Base-by-base conservation (phyloP, 2,797 vertebrate species). In the Acridotheres tristis region DNA sequence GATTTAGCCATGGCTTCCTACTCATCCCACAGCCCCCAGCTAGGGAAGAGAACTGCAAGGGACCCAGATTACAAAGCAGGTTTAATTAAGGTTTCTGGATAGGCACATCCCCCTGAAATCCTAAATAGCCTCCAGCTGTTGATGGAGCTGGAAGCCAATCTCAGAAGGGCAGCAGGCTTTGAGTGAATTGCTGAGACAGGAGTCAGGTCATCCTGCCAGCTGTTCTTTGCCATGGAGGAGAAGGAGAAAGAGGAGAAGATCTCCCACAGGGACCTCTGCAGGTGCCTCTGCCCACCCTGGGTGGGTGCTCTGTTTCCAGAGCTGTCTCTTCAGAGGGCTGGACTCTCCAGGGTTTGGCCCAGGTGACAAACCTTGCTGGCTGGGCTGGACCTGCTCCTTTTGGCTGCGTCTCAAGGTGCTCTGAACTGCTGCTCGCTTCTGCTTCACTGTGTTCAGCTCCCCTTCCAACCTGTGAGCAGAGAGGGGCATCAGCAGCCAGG, bases 361-460 rank as follows among this genome's bases (percentile, higher is more conserved):
- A 45, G 81, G 72, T 68, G 53, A 57, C 62, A 7, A 97, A 98
- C 98, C 97, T 68, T 97, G 90, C 50, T 97, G 97, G 80, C 74
- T 94, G 32, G 96, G 93, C 61, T 43, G 93, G 5, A 58, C 15
- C 16, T 97, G 92, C 36, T 69, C 98, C 90, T 25, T 96, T 19
- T 88, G 95, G 92, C 79, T 97, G 93, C 77, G 96, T 98, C 98
- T 99, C 91, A 99, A 95, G 7, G 85, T 91, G 38, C 96, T 97
- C 80, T 96, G 98, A 75, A 98, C 96, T 1, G 95, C 89, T 15
- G 97, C 97, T 96, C 98, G 95, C 89, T 96, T 99, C 96, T 98
- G 99, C 96, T 99, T 99, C 97, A 99, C 95, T 4, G 97, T 94
- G 47, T 96, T 98, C 79, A 99, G 94, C 25, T 99, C 99, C 34